Conservation (phyloP, 2,797 vertebrate genomes). For the Syndactyla subalaris region DNA sequence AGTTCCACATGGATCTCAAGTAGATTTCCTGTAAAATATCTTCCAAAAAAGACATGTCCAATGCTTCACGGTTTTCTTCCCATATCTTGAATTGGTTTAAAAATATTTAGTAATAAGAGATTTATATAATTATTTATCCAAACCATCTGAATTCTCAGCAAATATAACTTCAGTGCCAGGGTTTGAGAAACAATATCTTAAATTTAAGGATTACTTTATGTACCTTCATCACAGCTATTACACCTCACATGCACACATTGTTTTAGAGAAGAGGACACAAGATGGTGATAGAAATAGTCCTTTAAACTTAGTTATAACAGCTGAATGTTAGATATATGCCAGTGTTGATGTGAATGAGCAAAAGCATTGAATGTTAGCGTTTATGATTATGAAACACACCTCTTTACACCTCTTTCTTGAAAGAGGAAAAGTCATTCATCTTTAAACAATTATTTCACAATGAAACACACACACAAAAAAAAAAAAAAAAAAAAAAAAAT, state of each 20-base stretch:
- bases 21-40: not conserved
- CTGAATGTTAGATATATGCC: not conserved
- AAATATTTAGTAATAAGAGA: not conserved
- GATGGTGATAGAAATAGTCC: not conserved
- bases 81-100: not conserved
- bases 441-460: not conserved
- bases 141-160: not conserved
- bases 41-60: not conserved
- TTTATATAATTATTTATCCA: not conserved
- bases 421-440: not conserved
- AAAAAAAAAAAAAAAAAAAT: too few species aligned
- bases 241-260: not conserved
- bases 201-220: not conserved
- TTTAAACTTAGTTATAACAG: not conserved
- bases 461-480: not conserved
- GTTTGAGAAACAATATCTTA: not conserved
- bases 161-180: accelerated
- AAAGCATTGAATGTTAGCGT: not conserved
- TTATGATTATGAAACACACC: not conserved
- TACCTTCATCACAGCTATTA: not conserved
- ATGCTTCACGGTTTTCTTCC: not conserved
- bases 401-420: not conserved
- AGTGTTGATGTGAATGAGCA: not conserved
- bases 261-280: not conserved
- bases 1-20: not conserved